Percentiles rank a stretch among this genome's conserved stretches.
phyloP scores from a whole-genome alignment of 2,113 vertebrate genomes.

The Lasiurus borealis region DNA sequence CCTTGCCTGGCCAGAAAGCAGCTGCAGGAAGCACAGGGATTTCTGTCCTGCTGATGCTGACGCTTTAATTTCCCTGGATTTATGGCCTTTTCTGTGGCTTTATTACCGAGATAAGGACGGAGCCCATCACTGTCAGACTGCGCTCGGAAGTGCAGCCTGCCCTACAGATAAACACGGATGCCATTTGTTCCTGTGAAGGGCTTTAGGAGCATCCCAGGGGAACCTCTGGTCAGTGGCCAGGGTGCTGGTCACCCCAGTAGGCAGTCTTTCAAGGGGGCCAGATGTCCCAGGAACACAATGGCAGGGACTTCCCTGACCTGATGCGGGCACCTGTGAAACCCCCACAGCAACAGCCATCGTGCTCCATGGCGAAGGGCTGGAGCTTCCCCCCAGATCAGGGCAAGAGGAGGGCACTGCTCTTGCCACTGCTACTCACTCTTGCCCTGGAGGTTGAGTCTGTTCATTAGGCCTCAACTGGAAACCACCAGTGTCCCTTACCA shows the following conservation, averaged over 20 bases:
- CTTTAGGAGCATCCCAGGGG: background rate
- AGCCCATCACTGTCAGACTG: background rate
- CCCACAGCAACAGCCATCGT: rapidly evolving
- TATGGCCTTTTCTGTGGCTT: background rate
- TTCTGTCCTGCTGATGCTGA: background rate
- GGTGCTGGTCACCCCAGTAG: background rate
- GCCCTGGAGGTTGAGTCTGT: background rate
- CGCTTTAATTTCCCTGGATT: constrained; percentile 20
- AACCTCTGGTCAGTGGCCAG: background rate
- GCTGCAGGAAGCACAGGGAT: background rate
- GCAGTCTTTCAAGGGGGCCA: background rate
- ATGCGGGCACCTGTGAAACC: background rate
- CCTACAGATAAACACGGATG: rapidly evolving
- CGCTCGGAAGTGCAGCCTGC: rapidly evolving
- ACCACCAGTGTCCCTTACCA: background rate
- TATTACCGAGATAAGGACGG: background rate
- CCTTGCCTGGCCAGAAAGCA: background rate
- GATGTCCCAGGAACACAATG: background rate
- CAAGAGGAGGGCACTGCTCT: rapidly evolving
- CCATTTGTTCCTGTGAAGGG: rapidly evolving
- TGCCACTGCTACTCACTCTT: background rate
- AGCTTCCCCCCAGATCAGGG: no score
- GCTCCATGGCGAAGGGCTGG: rapidly evolving
- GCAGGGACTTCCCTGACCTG: no score
- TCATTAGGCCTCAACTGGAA: background rate